Percentiles rank a stretch among this genome's conserved stretches.
Conservation (phyloP, 1,140 invertebrate species). For the Calycopis cecrops region DNA sequence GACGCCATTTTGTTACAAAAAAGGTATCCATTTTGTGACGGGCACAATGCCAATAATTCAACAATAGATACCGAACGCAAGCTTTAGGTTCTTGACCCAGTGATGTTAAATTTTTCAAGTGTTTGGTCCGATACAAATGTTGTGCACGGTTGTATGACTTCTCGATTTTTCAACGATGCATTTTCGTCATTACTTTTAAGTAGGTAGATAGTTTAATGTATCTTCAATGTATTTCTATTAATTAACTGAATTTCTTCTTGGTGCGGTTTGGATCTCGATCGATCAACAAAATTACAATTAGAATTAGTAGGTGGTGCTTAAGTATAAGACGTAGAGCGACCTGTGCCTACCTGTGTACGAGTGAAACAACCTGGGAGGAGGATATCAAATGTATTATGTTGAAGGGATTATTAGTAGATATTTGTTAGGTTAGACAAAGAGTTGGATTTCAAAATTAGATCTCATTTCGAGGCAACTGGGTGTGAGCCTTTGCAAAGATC, state of each 20-base stretch:
- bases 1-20: neutral
- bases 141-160: neutral
- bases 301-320: constrained; percentile 62
- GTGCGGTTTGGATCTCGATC: constrained; percentile 57
- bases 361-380: constrained; percentile 24
- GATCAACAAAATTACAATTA: constrained; percentile 4
- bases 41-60: neutral
- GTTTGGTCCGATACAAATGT: neutral
- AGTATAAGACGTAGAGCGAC: constrained; percentile 32
- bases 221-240: constrained; percentile 46
- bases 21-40: neutral
- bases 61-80: neutral
- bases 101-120: neutral
- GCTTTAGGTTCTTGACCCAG: neutral
- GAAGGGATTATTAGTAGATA: constrained; percentile 32
- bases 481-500: constrained; percentile 55
- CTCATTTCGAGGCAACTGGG: constrained; percentile 53
- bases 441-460: constrained; percentile 62
- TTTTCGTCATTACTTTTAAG: constrained; percentile 43
- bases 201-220: constrained; percentile 50
- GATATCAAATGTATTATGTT: constrained; percentile 39
- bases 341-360: constrained; percentile 40
- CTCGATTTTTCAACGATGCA: constrained; percentile 7
- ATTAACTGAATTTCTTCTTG: constrained; percentile 40
- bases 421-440: constrained; percentile 29